phyloP scores from a whole-genome alignment of 2,888 invertebrate genomes.

The Latrodectus hesperus region DNA sequence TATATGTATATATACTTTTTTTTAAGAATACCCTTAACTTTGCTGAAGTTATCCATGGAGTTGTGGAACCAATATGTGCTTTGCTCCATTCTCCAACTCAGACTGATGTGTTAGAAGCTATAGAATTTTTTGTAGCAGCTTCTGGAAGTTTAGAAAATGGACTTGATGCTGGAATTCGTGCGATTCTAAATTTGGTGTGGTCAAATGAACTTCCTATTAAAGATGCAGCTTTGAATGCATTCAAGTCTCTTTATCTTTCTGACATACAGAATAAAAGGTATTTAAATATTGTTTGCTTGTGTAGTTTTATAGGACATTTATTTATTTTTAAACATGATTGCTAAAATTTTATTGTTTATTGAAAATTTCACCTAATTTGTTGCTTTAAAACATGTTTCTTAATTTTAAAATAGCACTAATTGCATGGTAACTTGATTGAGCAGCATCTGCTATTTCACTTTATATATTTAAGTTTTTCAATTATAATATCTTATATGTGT shows the following conservation, averaged over 20 bases:
- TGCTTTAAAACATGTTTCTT: too few species aligned
- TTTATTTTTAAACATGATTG: too few species aligned
- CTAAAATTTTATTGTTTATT: too few species aligned
- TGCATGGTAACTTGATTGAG: too few species aligned
- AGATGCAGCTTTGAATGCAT: slow-evolving; percentile 85
- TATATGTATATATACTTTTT: not conserved
- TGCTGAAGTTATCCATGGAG: slow-evolving; percentile 77
- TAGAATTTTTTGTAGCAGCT: slow-evolving; percentile 78
- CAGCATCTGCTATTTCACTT: too few species aligned
- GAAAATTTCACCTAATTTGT: too few species aligned
- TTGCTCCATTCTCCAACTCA: slow-evolving; percentile 80
- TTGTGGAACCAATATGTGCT: slow-evolving; percentile 82
- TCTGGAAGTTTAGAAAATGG: slow-evolving; percentile 66
- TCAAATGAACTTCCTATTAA: slow-evolving; percentile 83
- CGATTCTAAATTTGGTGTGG: slow-evolving; percentile 87
- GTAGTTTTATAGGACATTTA: not conserved
- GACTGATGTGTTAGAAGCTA: slow-evolving; percentile 89
- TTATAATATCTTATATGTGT: too few species aligned
- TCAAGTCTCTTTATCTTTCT: slow-evolving; percentile 81
- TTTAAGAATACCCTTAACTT: slow-evolving; percentile 78
- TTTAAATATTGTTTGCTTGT: not conserved
- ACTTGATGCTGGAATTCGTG: slow-evolving; percentile 72
- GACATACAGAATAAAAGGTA: slow-evolving; percentile 29
- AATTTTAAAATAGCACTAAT: too few species aligned
- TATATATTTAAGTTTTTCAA: too few species aligned